phyloP scores from a whole-genome alignment of 1,140 invertebrate species.

The Drosophila dunni region DNA sequence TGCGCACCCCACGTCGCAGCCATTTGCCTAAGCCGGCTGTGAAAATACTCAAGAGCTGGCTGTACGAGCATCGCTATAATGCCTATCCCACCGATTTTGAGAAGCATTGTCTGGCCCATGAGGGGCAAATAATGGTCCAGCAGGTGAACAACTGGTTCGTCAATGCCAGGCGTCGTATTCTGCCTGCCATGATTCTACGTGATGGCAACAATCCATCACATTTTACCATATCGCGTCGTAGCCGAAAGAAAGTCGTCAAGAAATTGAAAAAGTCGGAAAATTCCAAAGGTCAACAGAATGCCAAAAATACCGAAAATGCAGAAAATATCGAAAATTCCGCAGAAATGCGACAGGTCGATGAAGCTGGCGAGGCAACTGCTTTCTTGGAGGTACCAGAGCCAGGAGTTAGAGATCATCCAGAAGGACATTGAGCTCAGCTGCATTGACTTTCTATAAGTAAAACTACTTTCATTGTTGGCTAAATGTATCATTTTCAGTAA shows the following conservation, averaged over 20 bases:
- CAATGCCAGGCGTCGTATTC: conserved; percentile 94
- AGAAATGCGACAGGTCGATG: too few species aligned
- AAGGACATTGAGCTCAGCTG: too few species aligned
- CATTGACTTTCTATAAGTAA: too few species aligned
- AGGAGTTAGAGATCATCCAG: too few species aligned
- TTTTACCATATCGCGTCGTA: conserved; percentile 94
- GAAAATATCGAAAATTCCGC: too few species aligned
- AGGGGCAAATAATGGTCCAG: conserved; percentile 93
- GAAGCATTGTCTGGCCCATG: conserved; percentile 92
- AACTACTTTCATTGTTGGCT: too few species aligned
- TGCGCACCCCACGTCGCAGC: conserved; percentile 41
- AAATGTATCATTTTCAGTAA: too few species aligned
- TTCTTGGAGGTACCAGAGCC: too few species aligned
- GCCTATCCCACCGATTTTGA: conserved; percentile 96
- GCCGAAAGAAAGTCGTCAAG: conserved; percentile 87
- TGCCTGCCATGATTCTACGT: conserved; percentile 95
- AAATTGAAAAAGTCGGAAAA: background rate
- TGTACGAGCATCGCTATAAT: conserved; percentile 96
- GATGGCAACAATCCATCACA: conserved; percentile 95
- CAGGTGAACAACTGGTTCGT: conserved; percentile 98
- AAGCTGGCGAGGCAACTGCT: too few species aligned
- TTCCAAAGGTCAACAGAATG: background rate
- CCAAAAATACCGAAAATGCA: too few species aligned
- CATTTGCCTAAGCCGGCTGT: conserved; percentile 96
- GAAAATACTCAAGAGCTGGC: conserved; percentile 94